Base-by-base conservation (phyloP, 1,140 invertebrate species). In the Leptopilina boulardi region DNA sequence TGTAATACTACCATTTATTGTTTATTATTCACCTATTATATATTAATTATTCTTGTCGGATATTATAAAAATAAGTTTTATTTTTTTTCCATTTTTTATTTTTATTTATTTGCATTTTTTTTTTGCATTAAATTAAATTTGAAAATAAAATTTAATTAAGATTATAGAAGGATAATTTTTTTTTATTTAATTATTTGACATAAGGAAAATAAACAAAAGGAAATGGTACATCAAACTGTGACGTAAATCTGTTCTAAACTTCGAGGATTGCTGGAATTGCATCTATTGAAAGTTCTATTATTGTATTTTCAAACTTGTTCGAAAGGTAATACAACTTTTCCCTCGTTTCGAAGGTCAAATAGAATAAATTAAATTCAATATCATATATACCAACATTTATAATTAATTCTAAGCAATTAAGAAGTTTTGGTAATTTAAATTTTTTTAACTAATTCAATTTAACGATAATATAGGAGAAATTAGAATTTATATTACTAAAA, bases 271-370 rank as follows among this genome's bases (percentile, higher is more conserved):
- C 79, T 75, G 77, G 72, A 23, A 47, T 56, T 15, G 19, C 54
- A 56, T 56, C 54, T 23, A 76, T 76, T 70, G 80, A 77, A 82
- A 84, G 84, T 74, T 82, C 78, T 78, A 80, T 82, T 83, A 81
- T 73, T 72, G 77, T 74, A 73, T 83, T 85, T 84, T 47, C 74
- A 78, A 80, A 83, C 79, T 82, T 72, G 80, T 82, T 86, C 76
- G n/a, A 19, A 47, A 47, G 56, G 71, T 71, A 80, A 81, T 86
- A 81, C 77, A 84, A 85, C 80, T 87, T 85, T 85, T 70, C 78
- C 73, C 44, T 30, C 70, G 66, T 44, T 66, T 76, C 77, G 77
- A 83, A 82, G 79, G 76, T 77, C 77, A 72, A 38, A 70, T 70
- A 47, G 54, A 51, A 44, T 44, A 38, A 38, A 38, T 38, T 38